These are phyloP conservation scores for Plutella xylostella DNA, from an alignment of 2,888 invertebrate species.

Conservation along the genomic window DNA sequence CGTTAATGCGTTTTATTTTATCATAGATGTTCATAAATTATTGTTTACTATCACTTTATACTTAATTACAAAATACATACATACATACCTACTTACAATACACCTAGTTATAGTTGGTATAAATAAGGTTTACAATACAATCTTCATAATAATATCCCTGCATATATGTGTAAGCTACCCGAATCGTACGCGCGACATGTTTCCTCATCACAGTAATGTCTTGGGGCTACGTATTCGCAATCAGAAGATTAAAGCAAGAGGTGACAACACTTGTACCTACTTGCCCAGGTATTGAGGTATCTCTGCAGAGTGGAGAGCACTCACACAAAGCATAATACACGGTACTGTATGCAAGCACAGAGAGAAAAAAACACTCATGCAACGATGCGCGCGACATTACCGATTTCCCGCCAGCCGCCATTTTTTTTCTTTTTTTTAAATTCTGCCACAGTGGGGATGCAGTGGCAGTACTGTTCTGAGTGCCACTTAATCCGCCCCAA, in stretches of 20 bases:
- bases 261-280: slow-evolving; percentile 24
- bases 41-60: too few species aligned
- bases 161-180: too few species aligned
- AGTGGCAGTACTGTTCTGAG: slow-evolving; percentile 52
- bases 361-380: slow-evolving; percentile 10
- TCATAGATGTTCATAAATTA: too few species aligned
- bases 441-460: slow-evolving; percentile 42
- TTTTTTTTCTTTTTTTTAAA: slow-evolving; percentile 37
- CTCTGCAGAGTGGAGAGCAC: neutral
- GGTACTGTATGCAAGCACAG: neutral
- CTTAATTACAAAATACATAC: too few species aligned
- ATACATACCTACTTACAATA: too few species aligned
- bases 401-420: slow-evolving; percentile 30
- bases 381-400: slow-evolving; percentile 23
- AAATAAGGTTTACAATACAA: too few species aligned
- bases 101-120: too few species aligned
- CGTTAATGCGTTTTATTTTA: too few species aligned
- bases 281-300: neutral
- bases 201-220: slow-evolving; percentile 9
- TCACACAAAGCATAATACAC: neutral
- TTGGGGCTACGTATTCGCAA: slow-evolving; percentile 32
- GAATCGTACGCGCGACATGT: too few species aligned
- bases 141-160: too few species aligned
- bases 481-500: slow-evolving; percentile 58
- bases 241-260: slow-evolving; percentile 51